Base-by-base conservation (phyloP, 2,797 vertebrate genomes). In the Tauraco hartlaubi region DNA sequence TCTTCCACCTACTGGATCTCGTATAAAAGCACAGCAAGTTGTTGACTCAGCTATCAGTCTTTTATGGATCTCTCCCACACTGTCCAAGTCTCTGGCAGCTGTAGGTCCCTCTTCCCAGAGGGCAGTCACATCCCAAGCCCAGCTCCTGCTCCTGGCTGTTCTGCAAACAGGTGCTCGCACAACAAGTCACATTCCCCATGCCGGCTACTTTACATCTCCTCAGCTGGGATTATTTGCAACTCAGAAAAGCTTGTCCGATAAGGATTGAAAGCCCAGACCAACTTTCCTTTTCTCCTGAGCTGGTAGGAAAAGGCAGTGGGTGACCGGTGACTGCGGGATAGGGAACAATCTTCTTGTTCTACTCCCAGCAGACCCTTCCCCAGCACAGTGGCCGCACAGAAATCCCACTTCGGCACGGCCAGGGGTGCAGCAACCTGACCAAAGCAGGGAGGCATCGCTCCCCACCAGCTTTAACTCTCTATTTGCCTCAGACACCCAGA, bases 171-270 rank as follows among this genome's bases (percentile, higher is more conserved):
- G 58, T 4, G 3, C n/a, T 59, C 49, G 6, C 75, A 85, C 85
- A 94, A 68, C 43, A 83, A 78, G 71, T 87, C 85, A 85, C 69
- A 54, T 62, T 67, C 78, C 41, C 2, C 72, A 51, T 9, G 2
- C 63, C n/a, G 21, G 81, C 92, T 93, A 85, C 96, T 91, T 94
- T 90, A 91, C 64, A 64, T 77, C 76, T 85, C 88, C 85, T 85
- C 59, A 33, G 8, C 4, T 55, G 44, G 43, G 72, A 80, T 86
- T 20, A 46, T 51, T 12, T 89, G 71, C 83, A 78, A 77, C 92
- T 84, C 71, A 81, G 80, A 63, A 33, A 79, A 93, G 64, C 0
- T 0, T 0, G 1, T 71, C 82, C 13, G 6, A 85, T 56, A 11
- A 61, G 29, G 37, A 68, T 0, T 91, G 41, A 55, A 92, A 89